phyloP scores from a whole-genome alignment of 2,113 vertebrate species.

The Acrocephalus arundinaceus region DNA sequence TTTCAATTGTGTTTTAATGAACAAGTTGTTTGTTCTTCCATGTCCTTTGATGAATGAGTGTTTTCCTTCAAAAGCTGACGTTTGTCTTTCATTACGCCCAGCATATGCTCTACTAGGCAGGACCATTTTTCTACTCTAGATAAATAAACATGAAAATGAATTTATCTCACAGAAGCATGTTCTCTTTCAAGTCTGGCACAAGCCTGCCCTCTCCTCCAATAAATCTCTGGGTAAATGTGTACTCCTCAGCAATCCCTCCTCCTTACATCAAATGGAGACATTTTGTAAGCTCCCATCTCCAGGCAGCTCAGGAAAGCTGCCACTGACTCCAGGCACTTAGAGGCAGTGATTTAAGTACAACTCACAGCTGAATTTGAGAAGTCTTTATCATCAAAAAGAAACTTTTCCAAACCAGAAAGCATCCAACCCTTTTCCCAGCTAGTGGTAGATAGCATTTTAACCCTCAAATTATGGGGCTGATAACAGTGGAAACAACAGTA shows the following conservation, averaged over 20 bases:
- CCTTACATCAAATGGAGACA: conserved; percentile 1
- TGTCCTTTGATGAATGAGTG: conserved; percentile 61
- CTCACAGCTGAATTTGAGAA: neutral
- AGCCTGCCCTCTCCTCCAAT: conserved; percentile 22
- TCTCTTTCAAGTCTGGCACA: conserved; percentile 65
- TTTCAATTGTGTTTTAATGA: conserved; percentile 69
- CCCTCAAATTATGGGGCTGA: neutral
- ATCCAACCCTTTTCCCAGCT: neutral
- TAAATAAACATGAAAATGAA: conserved; percentile 71
- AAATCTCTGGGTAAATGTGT: conserved; percentile 55
- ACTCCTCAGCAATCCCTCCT: neutral
- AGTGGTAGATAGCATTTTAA: neutral
- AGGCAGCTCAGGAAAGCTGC: neutral
- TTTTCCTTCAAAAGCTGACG: conserved; percentile 65
- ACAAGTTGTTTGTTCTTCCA: conserved; percentile 45
- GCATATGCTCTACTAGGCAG: conserved; percentile 64
- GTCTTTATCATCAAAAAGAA: conserved; percentile 22
- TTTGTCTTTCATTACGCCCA: conserved; percentile 65
- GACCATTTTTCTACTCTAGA: conserved; percentile 56
- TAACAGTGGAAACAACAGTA: neutral
- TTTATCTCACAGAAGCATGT: conserved; percentile 62
- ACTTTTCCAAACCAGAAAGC: neutral
- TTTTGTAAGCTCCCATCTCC: neutral
- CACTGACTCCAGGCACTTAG: neutral
- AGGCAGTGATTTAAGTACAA: neutral